Conservation (phyloP, 1,140 invertebrate genomes). For the Solen grandis region DNA sequence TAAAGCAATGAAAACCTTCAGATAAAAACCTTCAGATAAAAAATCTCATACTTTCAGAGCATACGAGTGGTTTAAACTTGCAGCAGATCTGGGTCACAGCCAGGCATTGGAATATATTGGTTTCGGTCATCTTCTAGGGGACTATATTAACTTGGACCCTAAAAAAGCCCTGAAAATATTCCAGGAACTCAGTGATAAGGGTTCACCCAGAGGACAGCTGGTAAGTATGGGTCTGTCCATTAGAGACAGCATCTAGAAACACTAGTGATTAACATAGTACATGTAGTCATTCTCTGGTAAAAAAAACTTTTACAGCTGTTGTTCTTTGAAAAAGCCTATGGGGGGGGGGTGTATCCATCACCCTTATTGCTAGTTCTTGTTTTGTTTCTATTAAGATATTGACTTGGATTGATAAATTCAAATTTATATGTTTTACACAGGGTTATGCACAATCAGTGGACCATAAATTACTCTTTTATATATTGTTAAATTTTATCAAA, state of each 20-base stretch:
- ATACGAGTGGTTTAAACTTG: conserved; percentile 84
- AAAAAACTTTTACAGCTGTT: no score
- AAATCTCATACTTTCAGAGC: conserved; percentile 79
- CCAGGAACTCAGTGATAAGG: conserved; percentile 87
- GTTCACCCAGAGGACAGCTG: conserved; percentile 93
- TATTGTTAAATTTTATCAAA: no score
- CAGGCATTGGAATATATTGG: conserved; percentile 91
- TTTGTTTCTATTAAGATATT: no score
- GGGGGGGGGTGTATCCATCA: neutral
- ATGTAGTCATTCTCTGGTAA: neutral
- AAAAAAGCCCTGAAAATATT: conserved; percentile 89
- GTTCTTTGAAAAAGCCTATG: no score
- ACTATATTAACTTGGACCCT: conserved; percentile 87
- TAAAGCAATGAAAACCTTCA: no score
- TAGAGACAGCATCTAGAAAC: neutral
- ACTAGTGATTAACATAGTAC: neutral
- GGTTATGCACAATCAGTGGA: no score
- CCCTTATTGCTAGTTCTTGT: neutral
- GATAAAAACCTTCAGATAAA: no score
- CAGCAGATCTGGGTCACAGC: conserved; percentile 89
- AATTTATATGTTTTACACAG: no score
- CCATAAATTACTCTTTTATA: no score
- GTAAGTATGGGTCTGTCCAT: no score
- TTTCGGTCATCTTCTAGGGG: conserved; percentile 92
- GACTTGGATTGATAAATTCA: no score